Evolutionary conservation across 2,888 invertebrate species (phyloP).

Genomic region (Hedychridium roseum): DNA sequence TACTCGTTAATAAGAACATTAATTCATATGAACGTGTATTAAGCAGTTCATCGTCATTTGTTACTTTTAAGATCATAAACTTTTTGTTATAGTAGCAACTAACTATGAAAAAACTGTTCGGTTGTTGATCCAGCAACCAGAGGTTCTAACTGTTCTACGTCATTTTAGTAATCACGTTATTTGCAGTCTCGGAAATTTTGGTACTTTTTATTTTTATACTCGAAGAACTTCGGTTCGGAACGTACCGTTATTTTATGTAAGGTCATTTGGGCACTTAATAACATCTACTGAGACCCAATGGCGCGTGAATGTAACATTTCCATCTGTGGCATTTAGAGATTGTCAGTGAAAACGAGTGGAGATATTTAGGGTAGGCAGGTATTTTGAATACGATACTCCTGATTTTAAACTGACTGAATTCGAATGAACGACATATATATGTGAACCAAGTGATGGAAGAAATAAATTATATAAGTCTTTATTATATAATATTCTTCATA

Average conservation of each 20-base stretch:
- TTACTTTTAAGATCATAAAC: constrained; percentile 23
- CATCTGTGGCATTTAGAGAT: constrained; percentile 45
- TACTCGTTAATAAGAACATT: constrained; percentile 19
- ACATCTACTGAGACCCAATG: constrained; percentile 4
- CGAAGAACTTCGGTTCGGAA: too few species aligned
- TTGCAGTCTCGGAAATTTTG: constrained; percentile 27
- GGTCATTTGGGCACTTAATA: constrained; percentile 16
- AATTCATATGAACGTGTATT: constrained; percentile 26
- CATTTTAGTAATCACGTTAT: too few species aligned
- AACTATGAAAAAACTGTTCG: constrained; percentile 27
- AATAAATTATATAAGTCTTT: constrained; percentile 52
- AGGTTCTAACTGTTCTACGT: too few species aligned
- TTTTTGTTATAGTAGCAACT: constrained; percentile 25
- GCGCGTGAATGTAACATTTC: constrained; percentile 31
- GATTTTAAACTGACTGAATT: constrained; percentile 48
- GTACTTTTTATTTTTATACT: constrained; percentile 47
- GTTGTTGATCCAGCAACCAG: too few species aligned
- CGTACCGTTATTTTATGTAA: too few species aligned
- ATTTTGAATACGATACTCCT: constrained; percentile 41
- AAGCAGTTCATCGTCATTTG: constrained; percentile 22
- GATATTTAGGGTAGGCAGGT: constrained; percentile 39
- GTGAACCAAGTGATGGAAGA: constrained; percentile 27
- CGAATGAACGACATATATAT: constrained; percentile 22
- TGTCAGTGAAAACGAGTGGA: constrained; percentile 33
- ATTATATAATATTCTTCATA: constrained; percentile 54